Evolutionary conservation across 2,113 vertebrate species (phyloP).

Genomic region (Ovibos moschatus): DNA sequence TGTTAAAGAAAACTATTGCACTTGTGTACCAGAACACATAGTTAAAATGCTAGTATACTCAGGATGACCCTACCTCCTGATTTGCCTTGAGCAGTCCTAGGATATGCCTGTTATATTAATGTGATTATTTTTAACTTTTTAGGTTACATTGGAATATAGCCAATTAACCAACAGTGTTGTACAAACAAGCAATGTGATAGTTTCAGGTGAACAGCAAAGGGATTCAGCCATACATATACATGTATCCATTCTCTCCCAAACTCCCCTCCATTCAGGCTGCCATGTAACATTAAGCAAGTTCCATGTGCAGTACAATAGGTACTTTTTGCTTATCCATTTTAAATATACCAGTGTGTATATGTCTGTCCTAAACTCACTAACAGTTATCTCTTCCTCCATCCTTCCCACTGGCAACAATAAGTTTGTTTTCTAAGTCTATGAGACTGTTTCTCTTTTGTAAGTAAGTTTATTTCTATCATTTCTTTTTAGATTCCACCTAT

Average conservation of each 20-base stretch:
- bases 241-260: not conserved
- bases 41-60: not conserved
- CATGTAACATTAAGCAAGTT: not conserved
- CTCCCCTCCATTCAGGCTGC: not conserved
- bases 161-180: not conserved
- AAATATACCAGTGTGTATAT: not conserved
- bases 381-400: not conserved
- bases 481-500: not conserved
- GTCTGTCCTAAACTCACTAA: not conserved
- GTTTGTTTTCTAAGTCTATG: not conserved
- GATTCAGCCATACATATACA: not conserved
- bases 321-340: not conserved
- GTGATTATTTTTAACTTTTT: not conserved
- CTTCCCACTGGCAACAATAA: not conserved
- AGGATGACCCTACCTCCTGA: not conserved
- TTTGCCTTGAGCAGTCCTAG: not conserved
- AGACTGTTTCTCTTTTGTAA: not conserved
- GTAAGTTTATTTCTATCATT: not conserved
- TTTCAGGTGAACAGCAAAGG: not conserved
- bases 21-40: not conserved
- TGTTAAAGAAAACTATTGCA: not conserved
- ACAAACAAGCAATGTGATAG: not conserved
- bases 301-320: not conserved
- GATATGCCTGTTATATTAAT: not conserved
- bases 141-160: not conserved